These are phyloP conservation scores for Nettapus auritus DNA, from an alignment of 2,113 vertebrate genomes.

Conservation along the genomic window DNA sequence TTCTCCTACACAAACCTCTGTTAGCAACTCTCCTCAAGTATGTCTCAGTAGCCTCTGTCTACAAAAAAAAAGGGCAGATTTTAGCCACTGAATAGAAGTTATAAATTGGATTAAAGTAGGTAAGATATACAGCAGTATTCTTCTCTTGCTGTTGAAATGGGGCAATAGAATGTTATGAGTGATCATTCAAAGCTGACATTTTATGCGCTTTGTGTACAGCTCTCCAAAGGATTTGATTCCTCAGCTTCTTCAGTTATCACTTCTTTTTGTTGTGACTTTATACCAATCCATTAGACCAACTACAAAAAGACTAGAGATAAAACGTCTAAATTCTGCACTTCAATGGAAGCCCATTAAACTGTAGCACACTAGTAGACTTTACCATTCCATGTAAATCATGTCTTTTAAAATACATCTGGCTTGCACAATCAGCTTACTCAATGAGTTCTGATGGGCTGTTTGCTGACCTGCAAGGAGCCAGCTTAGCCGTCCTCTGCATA, in stretches of 20 bases:
- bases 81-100: not conserved
- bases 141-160: not conserved
- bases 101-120: not conserved
- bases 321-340: not conserved
- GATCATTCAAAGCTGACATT: not conserved
- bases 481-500: not conserved
- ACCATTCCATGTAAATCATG: not conserved
- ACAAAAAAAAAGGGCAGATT: not conserved
- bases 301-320: not conserved
- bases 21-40: not conserved
- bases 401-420: not conserved
- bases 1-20: not conserved
- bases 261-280: not conserved
- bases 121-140: not conserved
- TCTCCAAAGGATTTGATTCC: not conserved
- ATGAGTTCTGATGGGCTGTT: not conserved
- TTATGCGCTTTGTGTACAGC: not conserved
- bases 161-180: not conserved
- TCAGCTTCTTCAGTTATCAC: not conserved
- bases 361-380: not conserved
- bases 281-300: not conserved
- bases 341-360: not conserved
- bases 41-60: not conserved
- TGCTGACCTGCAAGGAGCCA: not conserved
- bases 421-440: not conserved